Evolutionary conservation across 1,140 invertebrate genomes (phyloP).

Genomic region (Apis laboriosa): DNA sequence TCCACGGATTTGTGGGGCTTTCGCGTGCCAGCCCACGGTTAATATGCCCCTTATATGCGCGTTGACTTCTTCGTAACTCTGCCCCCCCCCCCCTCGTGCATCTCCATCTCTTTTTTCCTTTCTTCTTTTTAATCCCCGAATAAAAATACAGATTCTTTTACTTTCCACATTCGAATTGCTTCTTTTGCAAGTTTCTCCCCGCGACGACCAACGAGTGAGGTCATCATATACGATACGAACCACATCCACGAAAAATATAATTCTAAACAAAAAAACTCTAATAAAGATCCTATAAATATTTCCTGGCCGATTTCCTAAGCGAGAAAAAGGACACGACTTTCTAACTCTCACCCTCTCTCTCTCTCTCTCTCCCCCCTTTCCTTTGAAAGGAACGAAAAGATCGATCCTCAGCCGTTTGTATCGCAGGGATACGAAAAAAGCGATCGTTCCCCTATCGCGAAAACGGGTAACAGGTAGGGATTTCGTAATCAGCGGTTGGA

Average conservation of each 20-base stretch:
- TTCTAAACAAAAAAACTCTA: too few species aligned
- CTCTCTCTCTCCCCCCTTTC: fast-evolving
- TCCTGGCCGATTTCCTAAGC: too few species aligned
- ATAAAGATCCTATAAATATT: too few species aligned
- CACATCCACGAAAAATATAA: too few species aligned
- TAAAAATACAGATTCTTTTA: too few species aligned
- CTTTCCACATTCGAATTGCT: too few species aligned
- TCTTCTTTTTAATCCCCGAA: too few species aligned
- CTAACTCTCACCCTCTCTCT: background rate
- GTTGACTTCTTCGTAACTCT: background rate
- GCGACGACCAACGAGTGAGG: too few species aligned
- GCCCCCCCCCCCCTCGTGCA: background rate
- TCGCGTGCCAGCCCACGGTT: background rate
- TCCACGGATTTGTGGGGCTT: background rate
- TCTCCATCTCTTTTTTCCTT: background rate
- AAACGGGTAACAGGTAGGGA: conserved; percentile 28
- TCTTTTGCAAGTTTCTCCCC: too few species aligned
- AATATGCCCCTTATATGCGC: background rate
- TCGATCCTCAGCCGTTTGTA: background rate
- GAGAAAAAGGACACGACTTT: too few species aligned
- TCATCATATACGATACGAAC: too few species aligned
- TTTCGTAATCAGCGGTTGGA: conserved; percentile 31
- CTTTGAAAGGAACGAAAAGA: background rate
- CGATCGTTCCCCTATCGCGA: background rate
- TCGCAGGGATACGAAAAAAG: background rate